Conservation (phyloP, 2,797 vertebrate genomes). For the Tauraco hartlaubi region DNA sequence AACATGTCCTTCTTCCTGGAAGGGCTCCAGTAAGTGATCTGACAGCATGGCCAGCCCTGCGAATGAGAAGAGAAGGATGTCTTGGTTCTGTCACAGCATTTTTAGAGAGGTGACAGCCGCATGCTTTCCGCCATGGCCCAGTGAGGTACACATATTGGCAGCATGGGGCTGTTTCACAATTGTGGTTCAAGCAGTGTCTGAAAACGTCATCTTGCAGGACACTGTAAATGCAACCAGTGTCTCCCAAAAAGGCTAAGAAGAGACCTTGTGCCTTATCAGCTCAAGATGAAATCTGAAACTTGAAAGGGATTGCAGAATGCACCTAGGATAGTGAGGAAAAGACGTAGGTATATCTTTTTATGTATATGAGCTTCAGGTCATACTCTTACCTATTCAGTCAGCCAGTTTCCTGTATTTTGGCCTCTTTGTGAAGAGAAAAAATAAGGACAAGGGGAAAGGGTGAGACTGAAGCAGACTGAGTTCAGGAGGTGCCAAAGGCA, state of each 20-base stretch:
- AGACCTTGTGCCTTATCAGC: background rate
- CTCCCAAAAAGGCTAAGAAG: background rate
- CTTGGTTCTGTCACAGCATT: slow-evolving; percentile 36
- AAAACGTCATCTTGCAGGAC: background rate
- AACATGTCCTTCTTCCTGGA: background rate
- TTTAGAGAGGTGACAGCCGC: slow-evolving; percentile 11
- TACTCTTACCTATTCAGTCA: background rate
- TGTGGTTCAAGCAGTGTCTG: background rate
- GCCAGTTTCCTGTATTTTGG: background rate
- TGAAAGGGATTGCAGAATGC: background rate
- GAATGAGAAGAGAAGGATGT: slow-evolving; percentile 13
- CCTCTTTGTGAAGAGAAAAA: background rate
- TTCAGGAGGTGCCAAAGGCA: background rate
- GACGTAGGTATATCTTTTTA: background rate
- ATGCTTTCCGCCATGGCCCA: background rate
- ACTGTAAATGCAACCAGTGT: background rate
- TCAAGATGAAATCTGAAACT: background rate
- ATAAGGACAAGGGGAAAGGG: background rate
- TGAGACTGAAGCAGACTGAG: background rate
- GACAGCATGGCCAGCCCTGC: background rate
- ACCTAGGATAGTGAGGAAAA: background rate
- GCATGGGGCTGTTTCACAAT: background rate
- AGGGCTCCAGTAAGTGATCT: background rate
- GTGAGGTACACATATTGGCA: background rate
- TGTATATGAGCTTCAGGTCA: background rate